These are phyloP conservation scores for Oxyura jamaicensis DNA, from an alignment of 2,113 vertebrate genomes.

Conservation along the genomic window DNA sequence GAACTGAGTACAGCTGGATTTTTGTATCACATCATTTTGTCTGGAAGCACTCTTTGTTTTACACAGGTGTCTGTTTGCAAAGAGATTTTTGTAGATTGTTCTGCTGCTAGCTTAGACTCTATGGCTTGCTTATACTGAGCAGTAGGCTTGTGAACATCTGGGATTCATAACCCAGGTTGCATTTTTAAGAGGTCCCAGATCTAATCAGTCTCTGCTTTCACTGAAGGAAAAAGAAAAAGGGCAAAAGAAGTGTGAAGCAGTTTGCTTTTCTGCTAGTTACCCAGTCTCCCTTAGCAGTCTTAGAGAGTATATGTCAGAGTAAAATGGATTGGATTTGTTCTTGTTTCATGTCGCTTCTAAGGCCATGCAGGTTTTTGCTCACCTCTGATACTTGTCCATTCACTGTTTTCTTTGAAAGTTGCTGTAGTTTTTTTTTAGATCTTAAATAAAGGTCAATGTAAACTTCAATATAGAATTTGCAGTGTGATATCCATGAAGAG, in stretches of 20 bases:
- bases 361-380: neutral
- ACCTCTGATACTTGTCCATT: neutral
- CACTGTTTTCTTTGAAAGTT: neutral
- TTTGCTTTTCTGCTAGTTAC: neutral
- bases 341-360: neutral
- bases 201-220: neutral
- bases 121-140: neutral
- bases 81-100: neutral
- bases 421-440: no score
- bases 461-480: neutral
- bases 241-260: neutral
- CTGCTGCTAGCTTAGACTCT: neutral
- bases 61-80: neutral
- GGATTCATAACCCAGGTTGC: neutral
- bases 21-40: neutral
- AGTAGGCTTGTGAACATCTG: neutral
- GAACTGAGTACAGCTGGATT: neutral
- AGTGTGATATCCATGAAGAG: neutral
- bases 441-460: neutral
- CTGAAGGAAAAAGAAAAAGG: neutral
- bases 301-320: neutral
- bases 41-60: neutral
- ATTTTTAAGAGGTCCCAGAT: neutral
- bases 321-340: neutral
- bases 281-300: neutral